A percentile compares a stretch with the other conserved stretches of the same genome.
Evolutionary conservation across 37 sponge, comb jelly and placozoan genomes (phyloP).

Genomic region (Agelas oroides): DNA sequence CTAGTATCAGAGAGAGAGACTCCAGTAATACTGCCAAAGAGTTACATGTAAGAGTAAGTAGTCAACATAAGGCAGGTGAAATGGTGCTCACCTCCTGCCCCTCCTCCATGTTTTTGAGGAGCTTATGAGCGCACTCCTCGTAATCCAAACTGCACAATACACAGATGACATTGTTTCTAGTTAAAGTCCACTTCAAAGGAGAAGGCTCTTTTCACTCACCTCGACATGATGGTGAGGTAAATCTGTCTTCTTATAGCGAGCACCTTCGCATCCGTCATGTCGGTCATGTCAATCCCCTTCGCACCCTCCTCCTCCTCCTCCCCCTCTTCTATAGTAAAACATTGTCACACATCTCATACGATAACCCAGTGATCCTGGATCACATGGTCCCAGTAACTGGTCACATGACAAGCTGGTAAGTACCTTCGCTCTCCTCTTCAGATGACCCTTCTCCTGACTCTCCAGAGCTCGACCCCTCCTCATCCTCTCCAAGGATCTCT

Average conservation of each 20-base stretch:
- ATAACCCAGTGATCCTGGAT: too few relatives aligned
- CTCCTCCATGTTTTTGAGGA: constrained; percentile 82
- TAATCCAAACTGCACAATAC: constrained; percentile 79
- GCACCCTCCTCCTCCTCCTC: constrained; percentile 72
- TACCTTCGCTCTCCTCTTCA: constrained; percentile 63
- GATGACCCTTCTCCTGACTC: constrained; percentile 48
- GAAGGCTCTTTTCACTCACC: constrained; percentile 16
- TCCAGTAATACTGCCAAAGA: too few relatives aligned
- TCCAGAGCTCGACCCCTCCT: constrained; percentile 29
- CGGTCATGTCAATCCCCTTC: constrained; percentile 73
- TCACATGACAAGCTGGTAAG: background rate
- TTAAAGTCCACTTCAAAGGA: background rate
- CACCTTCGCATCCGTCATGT: constrained; percentile 80
- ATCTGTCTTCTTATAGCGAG: constrained; percentile 85
- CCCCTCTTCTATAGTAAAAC: too few relatives aligned
- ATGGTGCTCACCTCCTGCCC: constrained; percentile 95
- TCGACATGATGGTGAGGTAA: constrained; percentile 97
- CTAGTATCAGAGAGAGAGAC: too few relatives aligned
- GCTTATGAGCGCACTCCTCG: constrained; percentile 99
- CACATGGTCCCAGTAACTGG: too few relatives aligned
- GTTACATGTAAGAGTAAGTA: too few relatives aligned
- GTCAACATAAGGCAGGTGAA: background rate
- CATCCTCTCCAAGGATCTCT: constrained; percentile 91
- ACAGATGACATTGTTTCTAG: background rate
- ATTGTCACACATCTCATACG: background rate